Percentiles rank a stretch among this genome's conserved stretches.
These are phyloP conservation scores for Brachypteracias leptosomus DNA, from an alignment of 2,113 vertebrate species.

Conservation along the genomic window DNA sequence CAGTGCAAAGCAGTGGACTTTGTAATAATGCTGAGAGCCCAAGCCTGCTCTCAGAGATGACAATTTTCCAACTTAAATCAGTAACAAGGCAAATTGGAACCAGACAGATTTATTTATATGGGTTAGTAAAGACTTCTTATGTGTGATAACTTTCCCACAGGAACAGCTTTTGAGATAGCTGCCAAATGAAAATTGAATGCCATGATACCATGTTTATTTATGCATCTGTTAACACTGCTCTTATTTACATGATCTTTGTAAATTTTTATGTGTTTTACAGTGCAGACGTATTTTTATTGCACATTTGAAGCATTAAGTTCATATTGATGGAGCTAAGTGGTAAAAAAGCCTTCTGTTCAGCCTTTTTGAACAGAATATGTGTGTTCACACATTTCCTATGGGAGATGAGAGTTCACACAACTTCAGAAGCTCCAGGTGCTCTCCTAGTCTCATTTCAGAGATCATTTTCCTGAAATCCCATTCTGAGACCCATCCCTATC, in stretches of 20 bases:
- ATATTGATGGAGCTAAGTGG: not conserved
- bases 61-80: not conserved
- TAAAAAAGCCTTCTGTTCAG: conserved; percentile 45
- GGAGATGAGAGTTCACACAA: not conserved
- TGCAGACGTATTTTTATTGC: conserved; percentile 11
- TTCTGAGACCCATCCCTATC: not conserved
- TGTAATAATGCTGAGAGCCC: not conserved
- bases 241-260: conserved; percentile 37
- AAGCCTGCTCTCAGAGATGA: not conserved
- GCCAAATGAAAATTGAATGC: conserved; percentile 41
- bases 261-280: not conserved
- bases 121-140: conserved; percentile 5
- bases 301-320: conserved; percentile 5
- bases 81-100: not conserved
- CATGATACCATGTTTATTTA: conserved; percentile 13
- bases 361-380: not conserved
- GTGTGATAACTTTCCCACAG: conserved; percentile 22
- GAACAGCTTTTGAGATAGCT: conserved; percentile 35
- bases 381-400: not conserved
- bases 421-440: not conserved
- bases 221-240: conserved; percentile 43
- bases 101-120: conserved; percentile 37
- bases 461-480: not conserved
- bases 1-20: not conserved
- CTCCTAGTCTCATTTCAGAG: not conserved